phyloP scores from a whole-genome alignment of 2,888 invertebrate genomes.

The Drosophila longiperda region DNA sequence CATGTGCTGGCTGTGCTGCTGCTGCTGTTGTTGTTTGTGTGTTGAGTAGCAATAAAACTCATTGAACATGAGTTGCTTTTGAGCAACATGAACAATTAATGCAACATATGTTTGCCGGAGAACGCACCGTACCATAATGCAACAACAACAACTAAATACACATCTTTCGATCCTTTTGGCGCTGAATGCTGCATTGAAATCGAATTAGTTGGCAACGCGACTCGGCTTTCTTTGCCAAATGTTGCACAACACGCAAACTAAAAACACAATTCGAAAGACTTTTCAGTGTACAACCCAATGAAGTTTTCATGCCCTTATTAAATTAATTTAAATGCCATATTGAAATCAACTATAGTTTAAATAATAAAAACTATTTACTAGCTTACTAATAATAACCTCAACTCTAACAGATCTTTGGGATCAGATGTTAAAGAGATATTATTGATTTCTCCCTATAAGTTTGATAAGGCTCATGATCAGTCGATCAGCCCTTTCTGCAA shows the following conservation, averaged over 20 bases:
- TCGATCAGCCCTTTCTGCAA: conserved; percentile 10
- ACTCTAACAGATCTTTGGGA: neutral
- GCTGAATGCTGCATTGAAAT: conserved; percentile 57
- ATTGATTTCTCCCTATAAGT: neutral
- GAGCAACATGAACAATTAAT: conserved; percentile 79
- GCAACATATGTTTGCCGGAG: conserved; percentile 73
- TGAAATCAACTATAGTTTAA: neutral
- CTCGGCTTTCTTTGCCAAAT: conserved; percentile 49
- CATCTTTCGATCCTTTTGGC: conserved; percentile 58
- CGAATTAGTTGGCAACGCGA: conserved; percentile 69
- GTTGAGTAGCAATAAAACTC: conserved; percentile 79
- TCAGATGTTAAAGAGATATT: neutral
- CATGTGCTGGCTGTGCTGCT: conserved; percentile 31
- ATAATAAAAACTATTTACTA: neutral
- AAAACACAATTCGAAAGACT: conserved; percentile 17
- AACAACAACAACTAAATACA: conserved; percentile 33
- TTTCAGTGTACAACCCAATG: conserved; percentile 11
- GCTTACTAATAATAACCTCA: neutral
- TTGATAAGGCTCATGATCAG: neutral
- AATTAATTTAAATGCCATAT: neutral
- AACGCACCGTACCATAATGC: conserved; percentile 28
- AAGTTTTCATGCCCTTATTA: conserved; percentile 20
- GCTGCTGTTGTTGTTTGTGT: conserved; percentile 68
- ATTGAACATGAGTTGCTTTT: conserved; percentile 78
- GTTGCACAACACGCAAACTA: conserved; percentile 63